phyloP scores from a whole-genome alignment of 2,888 invertebrate species.

The Drosophila imparisetae region DNA sequence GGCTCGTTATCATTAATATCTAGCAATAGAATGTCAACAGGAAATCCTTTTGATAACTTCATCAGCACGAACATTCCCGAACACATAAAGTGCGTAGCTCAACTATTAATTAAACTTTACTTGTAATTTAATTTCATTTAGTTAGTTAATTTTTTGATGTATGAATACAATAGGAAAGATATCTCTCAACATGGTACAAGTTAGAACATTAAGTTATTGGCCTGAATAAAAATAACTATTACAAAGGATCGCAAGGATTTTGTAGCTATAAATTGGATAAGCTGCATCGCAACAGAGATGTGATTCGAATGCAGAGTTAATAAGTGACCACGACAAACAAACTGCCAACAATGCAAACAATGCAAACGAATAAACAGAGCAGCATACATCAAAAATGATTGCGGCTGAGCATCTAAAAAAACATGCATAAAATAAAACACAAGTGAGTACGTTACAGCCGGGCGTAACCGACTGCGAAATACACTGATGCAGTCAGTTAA shows the following conservation, averaged over 20 bases:
- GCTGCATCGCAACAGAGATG: background rate
- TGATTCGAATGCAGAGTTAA: background rate
- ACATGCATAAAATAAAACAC: background rate
- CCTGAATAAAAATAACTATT: background rate
- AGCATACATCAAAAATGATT: background rate
- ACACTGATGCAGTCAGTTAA: background rate
- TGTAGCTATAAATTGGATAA: background rate
- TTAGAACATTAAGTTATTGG: background rate
- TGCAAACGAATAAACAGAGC: background rate
- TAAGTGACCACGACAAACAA: background rate
- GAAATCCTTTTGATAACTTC: background rate
- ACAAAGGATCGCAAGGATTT: background rate
- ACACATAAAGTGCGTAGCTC: background rate
- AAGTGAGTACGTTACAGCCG: no score
- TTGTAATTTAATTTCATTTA: background rate
- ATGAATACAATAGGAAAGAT: background rate
- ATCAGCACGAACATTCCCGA: background rate
- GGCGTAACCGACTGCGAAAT: background rate
- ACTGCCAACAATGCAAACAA: background rate
- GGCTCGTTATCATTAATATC: slow-evolving; percentile 29
- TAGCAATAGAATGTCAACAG: slow-evolving; percentile 5
- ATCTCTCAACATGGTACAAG: background rate
- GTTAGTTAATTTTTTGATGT: background rate
- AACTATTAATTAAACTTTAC: background rate
- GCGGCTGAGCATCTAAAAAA: background rate